These are phyloP conservation scores for Channallabes apus DNA, from an alignment of 2,797 vertebrate species.

Conservation along the genomic window DNA sequence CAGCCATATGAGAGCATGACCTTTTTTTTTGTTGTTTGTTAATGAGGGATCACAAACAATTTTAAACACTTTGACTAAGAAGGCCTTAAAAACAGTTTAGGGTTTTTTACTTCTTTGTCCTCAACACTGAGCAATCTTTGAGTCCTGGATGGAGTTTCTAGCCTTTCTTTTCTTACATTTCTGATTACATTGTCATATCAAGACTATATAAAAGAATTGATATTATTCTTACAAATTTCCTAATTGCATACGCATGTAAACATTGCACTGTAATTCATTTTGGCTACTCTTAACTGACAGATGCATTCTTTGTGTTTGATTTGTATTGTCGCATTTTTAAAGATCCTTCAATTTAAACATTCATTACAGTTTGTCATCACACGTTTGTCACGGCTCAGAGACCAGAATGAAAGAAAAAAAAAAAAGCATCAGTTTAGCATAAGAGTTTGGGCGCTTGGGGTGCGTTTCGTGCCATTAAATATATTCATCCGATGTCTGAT, in stretches of 20 bases:
- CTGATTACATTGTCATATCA: not conserved
- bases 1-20: not conserved
- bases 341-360: not conserved
- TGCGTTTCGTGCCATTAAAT: not conserved
- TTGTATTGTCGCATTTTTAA: not conserved
- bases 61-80: not conserved
- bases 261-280: not conserved
- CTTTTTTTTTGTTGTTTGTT: not conserved
- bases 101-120: not conserved
- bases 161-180: not conserved
- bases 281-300: not conserved
- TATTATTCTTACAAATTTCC: not conserved
- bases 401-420: too few relatives aligned
- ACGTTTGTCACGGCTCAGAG: not conserved
- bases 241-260: too few relatives aligned
- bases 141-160: not conserved
- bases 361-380: not conserved
- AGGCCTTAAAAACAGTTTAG: not conserved
- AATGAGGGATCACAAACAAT: not conserved
- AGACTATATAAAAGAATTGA: not conserved
- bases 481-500: slow-evolving; percentile 10
- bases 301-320: not conserved
- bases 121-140: not conserved
- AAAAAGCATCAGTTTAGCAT: not conserved
- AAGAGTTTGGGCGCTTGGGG: not conserved